Conservation (phyloP, 2,113 vertebrate species). For the Dasypus novemcinctus region DNA sequence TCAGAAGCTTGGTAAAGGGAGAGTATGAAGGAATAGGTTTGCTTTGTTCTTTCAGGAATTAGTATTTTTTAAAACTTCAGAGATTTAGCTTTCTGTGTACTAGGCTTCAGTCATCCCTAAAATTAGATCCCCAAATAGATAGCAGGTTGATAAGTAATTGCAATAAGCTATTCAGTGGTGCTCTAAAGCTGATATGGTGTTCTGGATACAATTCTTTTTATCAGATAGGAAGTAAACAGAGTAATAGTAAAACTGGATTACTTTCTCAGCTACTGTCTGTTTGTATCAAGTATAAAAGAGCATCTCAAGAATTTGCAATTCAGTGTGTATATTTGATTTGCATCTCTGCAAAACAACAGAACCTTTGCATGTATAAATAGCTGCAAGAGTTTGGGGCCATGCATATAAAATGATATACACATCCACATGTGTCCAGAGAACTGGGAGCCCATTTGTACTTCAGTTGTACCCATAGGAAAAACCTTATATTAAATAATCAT, state of each 20-base stretch:
- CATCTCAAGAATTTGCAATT: conserved; percentile 39
- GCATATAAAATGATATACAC: conserved; percentile 21
- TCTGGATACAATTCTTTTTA: conserved; percentile 38
- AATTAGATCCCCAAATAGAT: conserved; percentile 46
- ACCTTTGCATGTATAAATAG: conserved; percentile 27
- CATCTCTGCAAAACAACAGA: conserved; percentile 31
- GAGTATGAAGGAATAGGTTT: conserved; percentile 49
- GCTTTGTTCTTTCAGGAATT: conserved; percentile 68
- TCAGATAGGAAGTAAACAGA: conserved; percentile 49
- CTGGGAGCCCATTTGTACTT: conserved; percentile 17
- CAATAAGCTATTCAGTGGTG: neutral
- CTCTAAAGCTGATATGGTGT: neutral
- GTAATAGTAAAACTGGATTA: neutral
- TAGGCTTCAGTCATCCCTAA: conserved; percentile 40
- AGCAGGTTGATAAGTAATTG: conserved; percentile 64
- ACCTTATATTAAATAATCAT: conserved; percentile 62
- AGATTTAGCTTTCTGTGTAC: conserved; percentile 57
- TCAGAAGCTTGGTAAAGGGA: conserved; percentile 73
- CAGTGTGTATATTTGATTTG: conserved; percentile 5
- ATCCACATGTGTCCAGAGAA: conserved; percentile 43
- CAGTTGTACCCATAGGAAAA: conserved; percentile 32
- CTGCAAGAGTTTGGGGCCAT: neutral
- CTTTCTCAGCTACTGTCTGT: conserved; percentile 48
- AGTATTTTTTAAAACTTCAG: conserved; percentile 64
- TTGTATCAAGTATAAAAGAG: conserved; percentile 5